Evolutionary conservation across 2,113 vertebrate species (phyloP).

Genomic region (Syrrhaptes paradoxus): DNA sequence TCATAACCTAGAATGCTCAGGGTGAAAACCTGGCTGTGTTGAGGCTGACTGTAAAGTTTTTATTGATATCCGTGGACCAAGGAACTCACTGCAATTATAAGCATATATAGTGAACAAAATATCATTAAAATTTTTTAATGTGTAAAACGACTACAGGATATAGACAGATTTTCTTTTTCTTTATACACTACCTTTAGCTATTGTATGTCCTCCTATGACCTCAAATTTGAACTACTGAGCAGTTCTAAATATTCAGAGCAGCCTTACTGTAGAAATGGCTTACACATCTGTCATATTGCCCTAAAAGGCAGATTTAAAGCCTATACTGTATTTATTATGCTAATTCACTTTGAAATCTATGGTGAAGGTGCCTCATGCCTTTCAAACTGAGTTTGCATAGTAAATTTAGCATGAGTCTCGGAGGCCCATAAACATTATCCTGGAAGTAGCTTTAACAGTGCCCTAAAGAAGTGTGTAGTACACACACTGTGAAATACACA

Average conservation of each 20-base stretch:
- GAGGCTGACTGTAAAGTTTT: not conserved
- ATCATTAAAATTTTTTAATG: not conserved
- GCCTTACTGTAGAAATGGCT: constrained; percentile 52
- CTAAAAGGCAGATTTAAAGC: constrained; percentile 63
- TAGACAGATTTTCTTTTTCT: not conserved
- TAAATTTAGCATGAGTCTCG: constrained; percentile 52
- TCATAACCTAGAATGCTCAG: not conserved
- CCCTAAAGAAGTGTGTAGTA: constrained; percentile 1
- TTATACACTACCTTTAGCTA: not conserved
- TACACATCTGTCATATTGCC: constrained; percentile 65
- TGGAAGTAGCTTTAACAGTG: constrained; percentile 23
- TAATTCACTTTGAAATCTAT: constrained; percentile 72
- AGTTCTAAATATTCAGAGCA: constrained; percentile 58
- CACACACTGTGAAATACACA: constrained; percentile 7
- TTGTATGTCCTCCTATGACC: constrained; percentile 44
- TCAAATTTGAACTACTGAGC: constrained; percentile 47
- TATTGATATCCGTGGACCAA: not conserved
- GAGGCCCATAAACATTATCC: constrained; percentile 32
- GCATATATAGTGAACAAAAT: not conserved
- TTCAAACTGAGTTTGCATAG: constrained; percentile 72
- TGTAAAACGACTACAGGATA: not conserved
- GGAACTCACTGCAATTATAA: not conserved
- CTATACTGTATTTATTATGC: constrained; percentile 65
- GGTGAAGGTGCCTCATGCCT: constrained; percentile 61
- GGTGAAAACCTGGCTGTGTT: not conserved